Evolutionary conservation across 2,888 invertebrate species (phyloP).

Genomic region (Trichogramma evanescens): DNA sequence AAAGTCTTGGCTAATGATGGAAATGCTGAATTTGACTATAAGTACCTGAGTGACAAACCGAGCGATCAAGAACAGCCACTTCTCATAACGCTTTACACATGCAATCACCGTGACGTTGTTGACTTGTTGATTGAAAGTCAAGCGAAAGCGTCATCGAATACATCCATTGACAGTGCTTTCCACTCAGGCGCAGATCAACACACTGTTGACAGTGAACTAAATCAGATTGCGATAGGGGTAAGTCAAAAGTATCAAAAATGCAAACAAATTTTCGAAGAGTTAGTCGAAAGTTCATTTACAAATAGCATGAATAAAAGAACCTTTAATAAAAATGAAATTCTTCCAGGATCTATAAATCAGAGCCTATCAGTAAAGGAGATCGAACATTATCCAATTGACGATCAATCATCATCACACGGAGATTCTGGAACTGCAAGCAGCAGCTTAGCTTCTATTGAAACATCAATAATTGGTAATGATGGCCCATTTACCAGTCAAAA

Average conservation of each 20-base stretch:
- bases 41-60: conserved; percentile 57
- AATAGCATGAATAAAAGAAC: no score
- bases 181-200: conserved; percentile 5
- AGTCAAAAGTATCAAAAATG: no score
- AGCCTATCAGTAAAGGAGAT: no score
- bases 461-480: not conserved
- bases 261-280: no score
- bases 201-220: not conserved
- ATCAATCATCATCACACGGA: no score
- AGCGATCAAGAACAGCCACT: conserved; percentile 52
- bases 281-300: no score
- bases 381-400: no score
- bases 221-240: no score
- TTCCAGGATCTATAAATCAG: no score
- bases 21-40: conserved; percentile 62
- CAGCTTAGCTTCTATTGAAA: no score
- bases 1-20: conserved; percentile 63
- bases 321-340: no score
- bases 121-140: conserved; percentile 42
- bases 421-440: no score
- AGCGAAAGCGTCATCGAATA: not conserved
- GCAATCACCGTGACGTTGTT: conserved; percentile 59
- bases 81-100: conserved; percentile 54
- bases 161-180: conserved; percentile 13
- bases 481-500: not conserved